Conservation (phyloP, 2,888 invertebrate species). For the Drosophila monieri region DNA sequence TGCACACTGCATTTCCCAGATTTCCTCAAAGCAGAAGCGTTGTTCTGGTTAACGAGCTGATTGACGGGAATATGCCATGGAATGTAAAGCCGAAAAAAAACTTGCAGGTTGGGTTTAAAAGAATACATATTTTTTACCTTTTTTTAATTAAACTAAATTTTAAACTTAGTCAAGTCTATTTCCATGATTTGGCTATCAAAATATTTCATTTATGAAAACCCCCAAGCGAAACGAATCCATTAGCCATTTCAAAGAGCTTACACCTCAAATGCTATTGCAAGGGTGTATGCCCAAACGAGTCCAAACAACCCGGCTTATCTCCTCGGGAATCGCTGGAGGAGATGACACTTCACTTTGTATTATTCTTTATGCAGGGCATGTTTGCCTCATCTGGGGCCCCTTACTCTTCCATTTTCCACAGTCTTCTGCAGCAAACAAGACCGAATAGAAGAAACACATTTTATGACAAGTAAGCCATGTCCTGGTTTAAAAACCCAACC, state of each 20-base stretch:
- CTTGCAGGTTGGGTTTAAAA: neutral
- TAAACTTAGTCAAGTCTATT: neutral
- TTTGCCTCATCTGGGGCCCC: slow-evolving; percentile 30
- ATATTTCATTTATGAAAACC: neutral
- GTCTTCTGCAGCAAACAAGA: slow-evolving; percentile 15
- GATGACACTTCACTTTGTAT: slow-evolving; percentile 58
- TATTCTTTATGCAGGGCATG: slow-evolving; percentile 60
- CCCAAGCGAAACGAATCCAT: slow-evolving; percentile 15
- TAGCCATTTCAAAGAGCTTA: slow-evolving; percentile 11
- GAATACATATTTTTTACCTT: neutral
- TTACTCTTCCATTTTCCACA: neutral
- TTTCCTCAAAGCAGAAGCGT: slow-evolving; percentile 7
- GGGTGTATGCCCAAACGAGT: slow-evolving; percentile 2
- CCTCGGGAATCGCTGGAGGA: slow-evolving; percentile 25
- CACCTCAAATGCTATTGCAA: slow-evolving; percentile 3
- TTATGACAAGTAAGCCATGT: slow-evolving; percentile 25
- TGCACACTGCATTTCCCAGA: slow-evolving; percentile 54
- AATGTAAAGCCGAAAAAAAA: slow-evolving; percentile 6
- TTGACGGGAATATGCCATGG: slow-evolving; percentile 7
- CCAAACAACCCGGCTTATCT: slow-evolving; percentile 51
- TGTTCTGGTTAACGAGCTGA: slow-evolving; percentile 40
- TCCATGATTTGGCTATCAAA: neutral
- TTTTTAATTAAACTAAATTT: too few species aligned
- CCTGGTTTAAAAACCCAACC: slow-evolving; percentile 47
- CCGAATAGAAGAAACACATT: slow-evolving; percentile 7